Conservation (phyloP, 2,797 vertebrate species). For the Gymnoscopelus microlampas region DNA sequence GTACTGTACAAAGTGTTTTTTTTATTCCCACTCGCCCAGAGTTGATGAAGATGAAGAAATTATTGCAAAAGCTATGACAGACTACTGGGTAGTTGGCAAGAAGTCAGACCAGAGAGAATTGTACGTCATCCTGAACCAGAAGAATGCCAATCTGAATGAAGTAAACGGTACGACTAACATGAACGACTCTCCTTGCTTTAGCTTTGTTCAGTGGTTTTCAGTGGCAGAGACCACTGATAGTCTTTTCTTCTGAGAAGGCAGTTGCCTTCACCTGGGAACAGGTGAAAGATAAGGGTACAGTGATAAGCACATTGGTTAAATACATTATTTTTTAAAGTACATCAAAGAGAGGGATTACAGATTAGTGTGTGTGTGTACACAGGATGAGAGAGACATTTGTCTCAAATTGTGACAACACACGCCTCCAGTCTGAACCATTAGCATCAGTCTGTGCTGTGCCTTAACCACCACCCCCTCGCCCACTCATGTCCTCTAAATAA, state of each 20-base stretch:
- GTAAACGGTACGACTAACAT: conserved; percentile 89
- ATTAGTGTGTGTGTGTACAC: neutral
- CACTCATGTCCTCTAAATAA: conserved; percentile 71
- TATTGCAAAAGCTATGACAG: conserved; percentile 98
- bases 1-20: conserved; percentile 1
- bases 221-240: no score
- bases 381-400: neutral
- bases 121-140: conserved; percentile 98
- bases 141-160: conserved; percentile 98
- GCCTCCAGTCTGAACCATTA: neutral
- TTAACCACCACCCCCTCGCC: conserved; percentile 21
- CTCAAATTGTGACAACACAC: conserved; percentile 12
- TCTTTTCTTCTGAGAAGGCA: no score
- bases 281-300: no score
- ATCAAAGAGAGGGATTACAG: no score
- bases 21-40: conserved; percentile 72
- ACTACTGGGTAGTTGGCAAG: conserved; percentile 99
- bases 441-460: neutral
- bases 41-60: conserved; percentile 97
- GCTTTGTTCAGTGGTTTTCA: no score
- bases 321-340: no score
- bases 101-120: conserved; percentile 98
- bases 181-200: neutral
- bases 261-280: no score
- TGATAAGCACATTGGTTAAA: no score